Evolutionary conservation across 2,797 vertebrate species (phyloP).

Genomic region (Gymnopithys bicolor): DNA sequence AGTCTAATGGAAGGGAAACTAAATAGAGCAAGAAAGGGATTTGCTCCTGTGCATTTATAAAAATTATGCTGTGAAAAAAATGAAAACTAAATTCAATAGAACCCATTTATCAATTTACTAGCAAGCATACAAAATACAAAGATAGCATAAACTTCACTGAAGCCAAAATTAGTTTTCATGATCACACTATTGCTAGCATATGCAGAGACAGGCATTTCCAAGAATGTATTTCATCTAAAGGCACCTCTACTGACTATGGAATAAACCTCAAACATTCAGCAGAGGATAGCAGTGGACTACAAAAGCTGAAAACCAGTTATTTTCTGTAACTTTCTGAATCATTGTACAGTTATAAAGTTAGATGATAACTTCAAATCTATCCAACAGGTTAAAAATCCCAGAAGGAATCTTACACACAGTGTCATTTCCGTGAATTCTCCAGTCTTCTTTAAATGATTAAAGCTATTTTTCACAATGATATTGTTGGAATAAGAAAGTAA

Average conservation of each 20-base stretch:
- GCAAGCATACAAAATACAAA: background rate
- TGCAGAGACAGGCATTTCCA: background rate
- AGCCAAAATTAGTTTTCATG: background rate
- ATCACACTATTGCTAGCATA: background rate
- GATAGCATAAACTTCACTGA: background rate
- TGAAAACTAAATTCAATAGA: background rate
- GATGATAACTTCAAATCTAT: background rate
- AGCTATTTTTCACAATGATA: background rate
- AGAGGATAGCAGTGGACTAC: background rate
- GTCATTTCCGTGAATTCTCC: background rate
- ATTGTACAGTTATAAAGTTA: background rate
- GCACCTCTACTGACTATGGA: background rate
- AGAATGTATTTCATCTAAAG: background rate
- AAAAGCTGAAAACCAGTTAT: background rate
- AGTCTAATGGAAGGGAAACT: background rate
- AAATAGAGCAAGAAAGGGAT: background rate
- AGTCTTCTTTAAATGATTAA: background rate
- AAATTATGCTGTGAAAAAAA: background rate
- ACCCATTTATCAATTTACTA: background rate
- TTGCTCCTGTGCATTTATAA: background rate
- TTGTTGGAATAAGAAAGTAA: background rate
- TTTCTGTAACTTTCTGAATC: background rate
- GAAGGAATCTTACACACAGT: background rate
- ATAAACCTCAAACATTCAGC: background rate
- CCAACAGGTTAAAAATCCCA: background rate